Base-by-base conservation (phyloP, 1,140 invertebrate species). In the Gonatopus flavifemur region DNA sequence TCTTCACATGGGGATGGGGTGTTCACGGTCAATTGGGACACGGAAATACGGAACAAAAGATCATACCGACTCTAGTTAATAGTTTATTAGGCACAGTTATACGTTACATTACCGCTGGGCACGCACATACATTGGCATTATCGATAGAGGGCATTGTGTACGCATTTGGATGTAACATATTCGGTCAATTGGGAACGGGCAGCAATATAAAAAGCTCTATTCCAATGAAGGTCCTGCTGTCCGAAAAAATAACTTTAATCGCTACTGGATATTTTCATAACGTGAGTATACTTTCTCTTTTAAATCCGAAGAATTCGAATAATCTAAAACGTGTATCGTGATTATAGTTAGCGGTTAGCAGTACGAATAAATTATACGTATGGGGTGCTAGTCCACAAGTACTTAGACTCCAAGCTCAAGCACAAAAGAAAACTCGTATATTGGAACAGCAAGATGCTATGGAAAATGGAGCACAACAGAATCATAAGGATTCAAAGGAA, bases 21-120 rank as follows among this genome's bases (percentile, higher is more conserved):
- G 84, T 93, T 16, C 88, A 93, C 72, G 91, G 90, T 0, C 90
- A 94, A 69, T 70, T 93, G 12, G 91, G 91, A 13, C 89, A 90
- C 67, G 85, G 85, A 22, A 80, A 80, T 61, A 84, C 86, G 19
- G 85, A 88, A 54, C 85, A 89, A 63, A 70, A 80, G 43, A 74
- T 79, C 38, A 70, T 74, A 28, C 90, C 91, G 8, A 83, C 77
- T 41, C 57, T 83, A 31, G 79, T 91, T 18, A 61, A 52, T 0
- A 54, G 62, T 20, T 59, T 78, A 6, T 51, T 73, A 4, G 74
- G 73, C 4, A 48, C 57, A 16, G 54, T 72, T 12, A 60, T 78
- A 5, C 62, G 64, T 43, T 80, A 83, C 62, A 79, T 88, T 15
- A 77, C 81, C 48, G 85, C 84, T 49, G 90, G 90, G 2, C 88